A percentile compares a stretch with the other conserved stretches of the same genome.
Evolutionary conservation across 2,888 invertebrate genomes (phyloP).

Genomic region (Cybosia mesomella): DNA sequence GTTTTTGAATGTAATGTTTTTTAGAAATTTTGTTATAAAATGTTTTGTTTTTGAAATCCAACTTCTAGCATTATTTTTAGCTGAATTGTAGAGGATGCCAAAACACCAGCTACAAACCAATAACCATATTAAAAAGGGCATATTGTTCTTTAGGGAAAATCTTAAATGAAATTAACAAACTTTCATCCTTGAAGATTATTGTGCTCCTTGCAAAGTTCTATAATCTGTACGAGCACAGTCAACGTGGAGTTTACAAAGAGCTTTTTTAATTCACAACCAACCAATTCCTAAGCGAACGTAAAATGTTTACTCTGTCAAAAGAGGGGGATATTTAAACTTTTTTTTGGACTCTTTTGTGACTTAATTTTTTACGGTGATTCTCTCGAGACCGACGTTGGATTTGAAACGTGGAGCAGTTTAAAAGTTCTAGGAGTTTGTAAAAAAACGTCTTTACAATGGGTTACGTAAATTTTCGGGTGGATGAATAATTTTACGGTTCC

Average conservation of each 20-base stretch:
- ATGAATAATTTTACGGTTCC: conserved; percentile 81
- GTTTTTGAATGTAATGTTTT: too few relatives aligned
- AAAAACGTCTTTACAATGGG: conserved; percentile 84
- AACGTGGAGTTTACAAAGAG: conserved; percentile 55
- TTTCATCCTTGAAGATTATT: background rate
- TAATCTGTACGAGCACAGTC: conserved; percentile 54
- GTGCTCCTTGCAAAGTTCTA: background rate
- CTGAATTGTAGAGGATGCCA: too few relatives aligned
- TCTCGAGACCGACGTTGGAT: conserved; percentile 81
- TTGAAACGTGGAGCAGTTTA: conserved; percentile 65
- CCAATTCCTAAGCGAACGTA: conserved; percentile 75
- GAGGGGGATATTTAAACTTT: conserved; percentile 78
- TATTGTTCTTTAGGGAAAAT: background rate
- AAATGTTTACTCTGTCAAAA: conserved; percentile 80
- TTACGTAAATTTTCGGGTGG: conserved; percentile 69
- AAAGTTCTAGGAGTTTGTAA: conserved; percentile 81
- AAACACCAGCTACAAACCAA: background rate
- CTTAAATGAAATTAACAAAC: background rate
- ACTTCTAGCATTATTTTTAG: too few relatives aligned
- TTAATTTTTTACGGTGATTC: conserved; percentile 82
- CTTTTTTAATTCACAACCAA: conserved; percentile 69
- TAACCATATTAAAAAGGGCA: background rate
- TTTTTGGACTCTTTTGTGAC: conserved; percentile 76
- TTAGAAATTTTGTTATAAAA: too few relatives aligned
- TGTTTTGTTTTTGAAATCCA: too few relatives aligned